Percentiles rank a stretch among this genome's conserved stretches.
phyloP scores from a whole-genome alignment of 2,888 invertebrate genomes.

The Atethmia centrago region DNA sequence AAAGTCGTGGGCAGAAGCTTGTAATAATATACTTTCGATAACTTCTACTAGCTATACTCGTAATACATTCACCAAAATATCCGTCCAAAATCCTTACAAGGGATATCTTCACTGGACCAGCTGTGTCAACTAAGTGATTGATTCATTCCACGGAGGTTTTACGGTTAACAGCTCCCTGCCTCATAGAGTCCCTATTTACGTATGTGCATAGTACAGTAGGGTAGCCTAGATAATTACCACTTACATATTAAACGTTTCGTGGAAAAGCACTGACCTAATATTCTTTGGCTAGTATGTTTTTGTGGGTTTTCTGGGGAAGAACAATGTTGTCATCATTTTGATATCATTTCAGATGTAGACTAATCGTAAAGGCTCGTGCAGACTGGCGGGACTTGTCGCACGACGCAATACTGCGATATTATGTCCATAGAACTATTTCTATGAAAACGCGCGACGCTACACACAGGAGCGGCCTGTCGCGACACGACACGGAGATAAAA shows the following conservation, averaged over 20 bases:
- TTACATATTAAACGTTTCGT: constrained; percentile 41
- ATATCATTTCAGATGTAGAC: background rate
- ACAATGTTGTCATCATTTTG: background rate
- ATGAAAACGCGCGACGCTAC: too few relatives aligned
- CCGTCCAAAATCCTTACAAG: background rate
- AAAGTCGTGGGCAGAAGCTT: too few relatives aligned
- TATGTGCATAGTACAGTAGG: constrained; percentile 59
- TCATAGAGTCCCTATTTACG: constrained; percentile 33
- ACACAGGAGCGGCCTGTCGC: too few relatives aligned
- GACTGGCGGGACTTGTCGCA: too few relatives aligned
- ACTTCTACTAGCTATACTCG: too few relatives aligned
- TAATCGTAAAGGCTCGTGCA: too few relatives aligned
- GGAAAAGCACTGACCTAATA: constrained; percentile 38
- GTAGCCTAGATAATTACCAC: constrained; percentile 47
- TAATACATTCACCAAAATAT: background rate
- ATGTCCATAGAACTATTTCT: too few relatives aligned
- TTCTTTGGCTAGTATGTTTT: constrained; percentile 4
- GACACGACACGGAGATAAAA: too few relatives aligned
- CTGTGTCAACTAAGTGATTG: constrained; percentile 44
- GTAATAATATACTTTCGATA: too few relatives aligned
- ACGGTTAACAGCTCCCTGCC: constrained; percentile 40
- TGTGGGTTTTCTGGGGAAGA: background rate
- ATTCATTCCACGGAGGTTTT: constrained; percentile 30
- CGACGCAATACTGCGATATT: too few relatives aligned
- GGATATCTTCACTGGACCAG: constrained; percentile 6